A percentile compares a stretch with the other conserved stretches of the same genome.
These are phyloP conservation scores for Glyptemys insculpta DNA, from an alignment of 2,797 vertebrate genomes.

Conservation along the genomic window DNA sequence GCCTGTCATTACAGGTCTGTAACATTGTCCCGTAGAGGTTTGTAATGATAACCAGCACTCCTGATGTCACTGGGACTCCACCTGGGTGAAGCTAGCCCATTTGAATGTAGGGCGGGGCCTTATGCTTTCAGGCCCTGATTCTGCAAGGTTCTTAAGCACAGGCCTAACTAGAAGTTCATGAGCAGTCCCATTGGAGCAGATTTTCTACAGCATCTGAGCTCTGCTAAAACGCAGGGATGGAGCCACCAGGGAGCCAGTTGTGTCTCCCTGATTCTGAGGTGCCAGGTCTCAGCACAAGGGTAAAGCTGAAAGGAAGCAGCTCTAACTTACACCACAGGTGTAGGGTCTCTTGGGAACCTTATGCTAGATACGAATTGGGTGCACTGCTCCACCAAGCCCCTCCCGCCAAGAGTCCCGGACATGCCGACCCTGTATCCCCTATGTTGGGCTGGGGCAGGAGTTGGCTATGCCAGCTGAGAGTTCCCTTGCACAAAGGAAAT, in stretches of 20 bases:
- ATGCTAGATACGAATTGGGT: background rate
- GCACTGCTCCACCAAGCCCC: too few species aligned
- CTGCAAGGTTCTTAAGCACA: background rate
- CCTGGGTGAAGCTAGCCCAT: background rate
- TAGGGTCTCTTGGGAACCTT: background rate
- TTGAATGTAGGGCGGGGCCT: background rate
- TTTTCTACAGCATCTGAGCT: background rate
- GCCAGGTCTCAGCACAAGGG: background rate
- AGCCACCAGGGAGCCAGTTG: background rate
- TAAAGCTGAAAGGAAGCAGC: background rate
- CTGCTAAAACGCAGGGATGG: background rate
- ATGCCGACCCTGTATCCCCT: too few species aligned
- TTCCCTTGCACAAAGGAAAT: too few species aligned
- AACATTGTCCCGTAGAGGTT: background rate
- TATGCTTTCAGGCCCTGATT: background rate
- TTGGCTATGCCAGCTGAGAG: background rate
- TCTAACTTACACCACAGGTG: background rate
- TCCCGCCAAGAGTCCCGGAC: background rate
- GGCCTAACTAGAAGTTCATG: background rate
- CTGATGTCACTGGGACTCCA: background rate
- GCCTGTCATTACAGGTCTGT: background rate
- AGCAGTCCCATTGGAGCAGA: background rate
- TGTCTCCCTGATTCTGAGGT: background rate
- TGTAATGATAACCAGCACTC: too few species aligned
- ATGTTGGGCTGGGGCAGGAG: background rate